Evolutionary conservation across 2,113 vertebrate genomes (phyloP), one percentile per base, ranked within the genome.

Genomic region (Menidia beryllina): DNA sequence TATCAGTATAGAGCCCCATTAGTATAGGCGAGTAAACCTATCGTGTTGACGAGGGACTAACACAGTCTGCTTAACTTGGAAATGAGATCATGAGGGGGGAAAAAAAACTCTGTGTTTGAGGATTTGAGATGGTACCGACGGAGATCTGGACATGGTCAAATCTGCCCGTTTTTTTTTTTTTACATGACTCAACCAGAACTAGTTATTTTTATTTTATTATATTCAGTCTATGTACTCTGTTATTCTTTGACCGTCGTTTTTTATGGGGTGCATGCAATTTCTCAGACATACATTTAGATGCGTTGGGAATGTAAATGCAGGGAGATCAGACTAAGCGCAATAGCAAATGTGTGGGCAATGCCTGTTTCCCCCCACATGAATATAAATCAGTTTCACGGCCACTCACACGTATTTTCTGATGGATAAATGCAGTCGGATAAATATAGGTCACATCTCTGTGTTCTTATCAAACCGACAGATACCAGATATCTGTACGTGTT

Each of bases 1-100:
- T 93, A 92, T 93, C 91, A 90, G 92, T 86, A 86, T 77, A 84
- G 86, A 86, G 86, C 75, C 81, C 88, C 88, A 92, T 92, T 91
- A 92, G 90, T 91, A 87, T 87, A 87, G 84, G 81, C 85, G 88
- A 91, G 91, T 87, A 91, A 92, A 92, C 91, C 88, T 82, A 85
- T 81, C 39, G 73, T 92, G 90, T 92, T 92, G 91, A 91, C 91
- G 91, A 89, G 90, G 75, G 90, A 86, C 90, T 84, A 92, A 91
- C 91, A 92, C 65, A 82, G 77, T 88, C 90, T 89, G 91, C 89
- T 90, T 91, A 90, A 90, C 88, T 89, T 91, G 88, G 91, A 91
- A 88, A 92, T 91, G 83, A 92, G 91, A 90, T 90, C 88, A 90
- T 82, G 91, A 87, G n/a, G n/a, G n/a, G n/a, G n/a, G 81, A 86